Percentiles rank a stretch among this genome's conserved stretches.
Evolutionary conservation across 53 echinoderm and acorn worm species (phyloP).

Genomic region (Temnopleurus reevesii): DNA sequence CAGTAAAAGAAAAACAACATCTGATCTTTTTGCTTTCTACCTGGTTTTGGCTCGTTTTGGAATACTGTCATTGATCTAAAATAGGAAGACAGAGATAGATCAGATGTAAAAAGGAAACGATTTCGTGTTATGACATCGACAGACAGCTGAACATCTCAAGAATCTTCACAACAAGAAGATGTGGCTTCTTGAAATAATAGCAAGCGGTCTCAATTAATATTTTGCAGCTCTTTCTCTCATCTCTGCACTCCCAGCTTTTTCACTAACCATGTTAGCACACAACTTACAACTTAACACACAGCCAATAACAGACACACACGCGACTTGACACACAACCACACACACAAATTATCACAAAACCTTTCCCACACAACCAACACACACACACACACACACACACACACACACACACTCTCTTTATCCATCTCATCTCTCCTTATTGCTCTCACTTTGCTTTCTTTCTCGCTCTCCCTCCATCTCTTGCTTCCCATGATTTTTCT

Average conservation of each 20-base stretch:
- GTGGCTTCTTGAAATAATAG: neutral
- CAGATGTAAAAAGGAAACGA: neutral
- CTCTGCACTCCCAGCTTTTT: too few species aligned
- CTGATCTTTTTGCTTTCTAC: too few species aligned
- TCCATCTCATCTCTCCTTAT: too few species aligned
- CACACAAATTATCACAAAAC: neutral
- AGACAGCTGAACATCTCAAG: constrained; percentile 7
- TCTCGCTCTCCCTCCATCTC: too few species aligned
- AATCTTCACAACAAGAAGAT: neutral
- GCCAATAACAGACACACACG: neutral
- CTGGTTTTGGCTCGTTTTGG: too few species aligned
- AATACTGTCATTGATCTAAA: too few species aligned
- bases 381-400: neutral
- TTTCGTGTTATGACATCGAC: neutral
- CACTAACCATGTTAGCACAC: too few species aligned
- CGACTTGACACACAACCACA: neutral
- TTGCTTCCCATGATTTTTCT: too few species aligned
- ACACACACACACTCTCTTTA: neutral
- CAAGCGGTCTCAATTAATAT: neutral
- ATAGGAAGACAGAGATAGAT: neutral
- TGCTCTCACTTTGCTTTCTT: too few species aligned
- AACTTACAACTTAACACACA: too few species aligned
- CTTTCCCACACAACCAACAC: neutral
- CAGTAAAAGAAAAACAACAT: too few species aligned
- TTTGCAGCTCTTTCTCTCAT: too few species aligned